These are phyloP conservation scores for Apteryx mantelli DNA, from an alignment of 2,113 vertebrate species.

Conservation along the genomic window DNA sequence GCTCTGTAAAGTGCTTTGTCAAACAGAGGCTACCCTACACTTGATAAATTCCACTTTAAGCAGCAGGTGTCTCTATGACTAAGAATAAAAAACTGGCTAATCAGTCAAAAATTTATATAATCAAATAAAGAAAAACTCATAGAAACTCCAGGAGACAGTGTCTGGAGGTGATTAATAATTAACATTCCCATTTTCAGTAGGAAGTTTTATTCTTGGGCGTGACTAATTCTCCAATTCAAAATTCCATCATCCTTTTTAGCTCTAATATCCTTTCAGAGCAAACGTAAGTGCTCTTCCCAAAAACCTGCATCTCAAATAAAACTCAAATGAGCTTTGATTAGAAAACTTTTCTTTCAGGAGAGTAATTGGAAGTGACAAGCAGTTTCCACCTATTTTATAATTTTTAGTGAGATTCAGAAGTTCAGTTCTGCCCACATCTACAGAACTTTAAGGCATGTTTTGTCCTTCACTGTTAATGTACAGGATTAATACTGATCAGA, in stretches of 20 bases:
- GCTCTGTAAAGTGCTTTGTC: slow-evolving; percentile 2
- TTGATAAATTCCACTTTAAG: slow-evolving; percentile 38
- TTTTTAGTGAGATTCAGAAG: neutral
- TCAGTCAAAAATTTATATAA: slow-evolving; percentile 41
- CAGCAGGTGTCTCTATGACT: slow-evolving; percentile 13
- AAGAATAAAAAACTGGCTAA: neutral
- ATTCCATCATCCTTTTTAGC: neutral
- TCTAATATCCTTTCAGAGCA: neutral
- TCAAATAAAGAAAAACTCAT: slow-evolving; percentile 6
- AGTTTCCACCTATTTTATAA: neutral
- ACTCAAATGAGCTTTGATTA: neutral
- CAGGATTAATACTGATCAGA: neutral
- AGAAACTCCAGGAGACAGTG: neutral
- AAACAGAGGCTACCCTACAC: neutral
- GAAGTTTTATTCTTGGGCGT: slow-evolving; percentile 9
- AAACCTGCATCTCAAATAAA: neutral
- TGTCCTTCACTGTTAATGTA: neutral
- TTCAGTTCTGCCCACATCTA: neutral
- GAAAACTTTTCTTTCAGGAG: neutral
- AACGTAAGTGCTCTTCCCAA: neutral
- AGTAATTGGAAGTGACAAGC: neutral
- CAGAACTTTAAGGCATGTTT: neutral
- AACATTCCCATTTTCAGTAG: neutral
- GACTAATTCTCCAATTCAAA: slow-evolving; percentile 4
- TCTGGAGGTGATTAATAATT: slow-evolving; percentile 21